A percentile compares a stretch with the other conserved stretches of the same genome.
phyloP scores from a whole-genome alignment of 2,797 vertebrate genomes.

The Mus caroli region DNA sequence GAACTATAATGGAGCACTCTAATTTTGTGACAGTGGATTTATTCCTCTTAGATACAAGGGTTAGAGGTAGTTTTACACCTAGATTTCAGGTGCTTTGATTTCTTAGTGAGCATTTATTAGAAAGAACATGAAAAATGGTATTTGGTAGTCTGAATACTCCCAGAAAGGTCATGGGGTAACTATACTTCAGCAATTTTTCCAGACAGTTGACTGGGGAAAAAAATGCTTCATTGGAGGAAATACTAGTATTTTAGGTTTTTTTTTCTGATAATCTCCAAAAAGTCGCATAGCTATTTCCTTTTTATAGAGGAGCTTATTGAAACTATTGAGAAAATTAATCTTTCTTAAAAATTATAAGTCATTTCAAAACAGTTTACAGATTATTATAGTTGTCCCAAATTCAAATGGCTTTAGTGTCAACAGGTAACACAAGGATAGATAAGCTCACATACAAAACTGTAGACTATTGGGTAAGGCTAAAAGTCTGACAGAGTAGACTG shows the following conservation, averaged over 20 bases:
- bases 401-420: neutral
- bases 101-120: neutral
- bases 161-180: neutral
- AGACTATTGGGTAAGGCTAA: neutral
- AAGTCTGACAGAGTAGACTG: neutral
- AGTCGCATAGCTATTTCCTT: neutral
- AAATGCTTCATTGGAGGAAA: neutral
- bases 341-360: neutral
- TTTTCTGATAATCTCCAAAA: neutral
- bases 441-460: neutral
- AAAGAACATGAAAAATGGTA: neutral
- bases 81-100: slow-evolving; percentile 11
- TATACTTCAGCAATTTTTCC: slow-evolving; percentile 1
- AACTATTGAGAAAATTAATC: neutral
- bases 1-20: neutral
- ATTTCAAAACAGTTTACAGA: neutral
- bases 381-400: neutral
- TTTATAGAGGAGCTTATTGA: neutral
- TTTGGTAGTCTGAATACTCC: neutral
- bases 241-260: neutral
- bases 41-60: neutral
- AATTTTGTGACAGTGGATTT: slow-evolving; percentile 42
- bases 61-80: neutral
- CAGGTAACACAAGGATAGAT: neutral
- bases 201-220: neutral